phyloP scores from a whole-genome alignment of 2,113 vertebrate genomes.

The Scytalopus superciliaris region DNA sequence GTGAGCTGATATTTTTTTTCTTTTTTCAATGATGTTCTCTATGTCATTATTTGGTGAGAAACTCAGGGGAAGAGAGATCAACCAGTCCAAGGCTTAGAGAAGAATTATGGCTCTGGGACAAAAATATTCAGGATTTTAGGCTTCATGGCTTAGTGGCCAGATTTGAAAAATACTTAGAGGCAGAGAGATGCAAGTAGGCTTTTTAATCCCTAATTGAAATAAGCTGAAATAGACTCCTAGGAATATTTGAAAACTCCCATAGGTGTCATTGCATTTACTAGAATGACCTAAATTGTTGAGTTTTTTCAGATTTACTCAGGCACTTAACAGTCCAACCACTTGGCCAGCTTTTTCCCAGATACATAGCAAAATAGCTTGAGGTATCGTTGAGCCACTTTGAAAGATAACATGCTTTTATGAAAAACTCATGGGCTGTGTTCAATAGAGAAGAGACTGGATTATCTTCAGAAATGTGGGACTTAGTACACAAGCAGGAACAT shows the following conservation, averaged over 20 bases:
- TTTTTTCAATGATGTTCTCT: neutral
- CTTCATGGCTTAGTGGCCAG: neutral
- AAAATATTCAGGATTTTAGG: neutral
- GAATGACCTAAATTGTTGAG: neutral
- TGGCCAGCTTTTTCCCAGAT: neutral
- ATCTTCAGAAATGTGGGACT: neutral
- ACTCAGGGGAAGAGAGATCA: neutral
- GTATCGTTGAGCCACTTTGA: neutral
- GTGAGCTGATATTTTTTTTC: neutral
- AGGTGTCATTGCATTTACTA: neutral
- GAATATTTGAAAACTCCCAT: neutral
- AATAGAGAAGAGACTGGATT: neutral
- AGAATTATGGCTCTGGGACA: neutral
- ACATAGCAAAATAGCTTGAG: neutral
- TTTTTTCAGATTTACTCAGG: neutral
- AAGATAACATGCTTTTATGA: neutral
- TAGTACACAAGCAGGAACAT: neutral
- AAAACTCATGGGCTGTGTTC: neutral
- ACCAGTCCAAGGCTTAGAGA: neutral
- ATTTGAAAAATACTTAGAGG: neutral
- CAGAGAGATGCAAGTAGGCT: neutral
- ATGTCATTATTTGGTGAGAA: neutral
- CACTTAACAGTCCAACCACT: neutral
- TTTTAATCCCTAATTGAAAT: neutral
- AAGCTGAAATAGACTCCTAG: neutral